Conservation (phyloP, 1,140 invertebrate species). For the Nautilus pompilius region DNA sequence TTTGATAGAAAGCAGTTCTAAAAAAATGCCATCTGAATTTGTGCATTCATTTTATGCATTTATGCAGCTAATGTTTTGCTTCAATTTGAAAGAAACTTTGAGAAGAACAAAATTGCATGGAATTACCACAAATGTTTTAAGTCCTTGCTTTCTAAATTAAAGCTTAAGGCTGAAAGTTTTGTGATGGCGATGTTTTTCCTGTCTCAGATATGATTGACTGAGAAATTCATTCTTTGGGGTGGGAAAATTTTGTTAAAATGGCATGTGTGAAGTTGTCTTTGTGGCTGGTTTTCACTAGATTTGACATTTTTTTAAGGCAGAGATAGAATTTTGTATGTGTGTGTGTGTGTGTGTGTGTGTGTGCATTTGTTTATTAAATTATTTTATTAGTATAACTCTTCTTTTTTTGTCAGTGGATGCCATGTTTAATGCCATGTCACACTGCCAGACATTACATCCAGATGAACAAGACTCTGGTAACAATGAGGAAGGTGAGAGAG, state of each 20-base stretch:
- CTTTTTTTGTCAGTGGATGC: slow-evolving; percentile 57
- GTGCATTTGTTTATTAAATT: not conserved
- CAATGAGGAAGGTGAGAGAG: slow-evolving; percentile 35
- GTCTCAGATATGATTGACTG: no score
- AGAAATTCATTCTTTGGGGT: not conserved
- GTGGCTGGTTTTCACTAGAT: not conserved
- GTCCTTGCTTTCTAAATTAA: not conserved
- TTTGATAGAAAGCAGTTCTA: not conserved
- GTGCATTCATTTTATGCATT: not conserved
- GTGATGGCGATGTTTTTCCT: no score
- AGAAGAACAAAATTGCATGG: not conserved
- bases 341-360: not conserved
- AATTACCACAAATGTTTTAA: not conserved
- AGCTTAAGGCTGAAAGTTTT: no score
- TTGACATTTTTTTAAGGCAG: not conserved
- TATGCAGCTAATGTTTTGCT: not conserved
- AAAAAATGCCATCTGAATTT: not conserved
- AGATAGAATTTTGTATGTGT: not conserved
- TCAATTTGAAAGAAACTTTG: not conserved
- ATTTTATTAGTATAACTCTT: not conserved
- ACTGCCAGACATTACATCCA: slow-evolving; percentile 69
- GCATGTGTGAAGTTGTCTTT: not conserved
- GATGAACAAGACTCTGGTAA: slow-evolving; percentile 59
- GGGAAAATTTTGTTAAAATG: not conserved
- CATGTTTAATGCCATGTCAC: slow-evolving; percentile 69